Evolutionary conservation across 1,140 invertebrate species (phyloP), one percentile per base, ranked within the genome.

Genomic region (Caenorhabditis brenneri): DNA sequence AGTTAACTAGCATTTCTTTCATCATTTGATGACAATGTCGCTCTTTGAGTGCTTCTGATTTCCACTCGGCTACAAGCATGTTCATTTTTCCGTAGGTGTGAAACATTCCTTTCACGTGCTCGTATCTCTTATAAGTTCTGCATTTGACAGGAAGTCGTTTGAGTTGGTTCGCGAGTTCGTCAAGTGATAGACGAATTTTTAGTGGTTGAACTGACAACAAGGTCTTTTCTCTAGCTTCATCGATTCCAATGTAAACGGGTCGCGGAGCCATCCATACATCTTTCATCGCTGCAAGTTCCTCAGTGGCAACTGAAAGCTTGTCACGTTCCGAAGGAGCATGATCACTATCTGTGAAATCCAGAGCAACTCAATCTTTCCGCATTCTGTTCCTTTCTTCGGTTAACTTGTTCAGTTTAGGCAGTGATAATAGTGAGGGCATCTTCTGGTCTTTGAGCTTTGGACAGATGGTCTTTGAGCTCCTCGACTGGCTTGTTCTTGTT

Each of bases 1-100:
- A 99, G 87, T 95, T 95, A 0, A 99, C 97, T 82, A 94, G 93
- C 36, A 99, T 92, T 86, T 97, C 95, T 88, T 95, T 95, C 91
- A 96, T 99, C 82, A 99, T 92, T 90, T 96, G 95, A 90, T 97
- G 97, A 98, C 98, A 99, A 91, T 99, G 98, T 15, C 98, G 94
- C 90, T 99, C 98, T 91, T 99, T 99, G n/a, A 99, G 91, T 0
- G 98, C 97, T 92, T 99, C 98, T 0, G n/a, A n/a, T n/a, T n/a
- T n/a, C n/a, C n/a, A n/a, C n/a, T n/a, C n/a, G n/a, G n/a, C n/a
- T n/a, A n/a, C n/a, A n/a, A n/a, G n/a, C n/a, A n/a, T n/a, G n/a
- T n/a, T n/a, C n/a, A n/a, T n/a, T n/a, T n/a, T n/a, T n/a, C n/a
- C n/a, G n/a, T n/a, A n/a, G n/a, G n/a, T n/a, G n/a, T n/a, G n/a